These are phyloP conservation scores for Scrobipalpa costella DNA, from an alignment of 2,888 invertebrate species.

Conservation along the genomic window DNA sequence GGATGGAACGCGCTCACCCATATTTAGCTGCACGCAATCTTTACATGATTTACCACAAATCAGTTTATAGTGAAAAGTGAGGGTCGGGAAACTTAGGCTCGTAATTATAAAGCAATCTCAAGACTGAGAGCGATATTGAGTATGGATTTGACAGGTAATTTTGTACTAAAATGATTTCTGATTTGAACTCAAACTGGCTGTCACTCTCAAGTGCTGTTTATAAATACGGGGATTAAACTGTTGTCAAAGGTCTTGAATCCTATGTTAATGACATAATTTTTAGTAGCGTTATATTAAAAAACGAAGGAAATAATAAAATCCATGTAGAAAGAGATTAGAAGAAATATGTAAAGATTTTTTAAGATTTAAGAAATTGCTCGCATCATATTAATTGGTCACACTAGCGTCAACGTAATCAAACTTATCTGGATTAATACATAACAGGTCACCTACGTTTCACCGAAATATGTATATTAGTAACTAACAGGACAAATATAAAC, in stretches of 20 bases:
- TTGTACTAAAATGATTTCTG: too few species aligned
- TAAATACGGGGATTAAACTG: too few species aligned
- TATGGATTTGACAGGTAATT: too few species aligned
- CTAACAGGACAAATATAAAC: neutral
- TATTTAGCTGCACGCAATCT: conserved; percentile 53
- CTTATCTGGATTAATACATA: neutral
- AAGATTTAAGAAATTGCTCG: neutral
- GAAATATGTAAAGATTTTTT: neutral
- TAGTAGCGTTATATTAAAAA: neutral
- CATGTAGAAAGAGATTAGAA: neutral
- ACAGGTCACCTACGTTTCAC: neutral
- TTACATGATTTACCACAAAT: conserved; percentile 5
- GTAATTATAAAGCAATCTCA: too few species aligned
- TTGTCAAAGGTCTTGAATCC: conserved; percentile 1
- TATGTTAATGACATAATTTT: neutral
- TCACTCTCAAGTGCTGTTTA: too few species aligned
- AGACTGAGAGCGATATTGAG: too few species aligned
- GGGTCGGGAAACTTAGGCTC: neutral
- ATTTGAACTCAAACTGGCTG: too few species aligned
- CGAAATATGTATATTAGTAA: neutral
- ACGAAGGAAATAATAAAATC: too few species aligned
- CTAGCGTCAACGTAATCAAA: neutral
- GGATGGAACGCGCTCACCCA: conserved; percentile 47
- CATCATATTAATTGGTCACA: neutral
- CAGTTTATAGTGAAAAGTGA: neutral